Base-by-base conservation (phyloP, 35 echinoderm and acorn worm genomes). In the Ophiothrix spiculata region DNA sequence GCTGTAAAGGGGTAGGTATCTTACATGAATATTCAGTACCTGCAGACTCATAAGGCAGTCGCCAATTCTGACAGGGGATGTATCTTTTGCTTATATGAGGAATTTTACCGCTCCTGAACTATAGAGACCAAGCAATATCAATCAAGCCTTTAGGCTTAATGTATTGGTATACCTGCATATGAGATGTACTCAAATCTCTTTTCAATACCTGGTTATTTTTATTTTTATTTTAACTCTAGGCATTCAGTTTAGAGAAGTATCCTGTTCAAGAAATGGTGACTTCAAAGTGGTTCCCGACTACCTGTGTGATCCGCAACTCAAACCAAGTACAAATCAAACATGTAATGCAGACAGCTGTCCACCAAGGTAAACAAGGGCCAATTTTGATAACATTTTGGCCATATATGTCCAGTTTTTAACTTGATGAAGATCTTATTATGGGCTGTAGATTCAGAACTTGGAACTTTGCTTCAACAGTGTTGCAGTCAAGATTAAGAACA, bases 11-110 rank as follows among this genome's bases (percentile, higher is more conserved):
- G n/a, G n/a, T n/a, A 37, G 94, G 94, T 28, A 85, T 97, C 38
- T 15, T 69, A 35, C 90, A 97, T 81, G 84, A 89, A 34, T 97
- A 93, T 64, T 93, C 79, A 39, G 87, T 97, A 40, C 94, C 90
- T 10, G 38, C 40, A 32, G 83, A 74, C 54, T 56, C 64, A n/a
- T 56, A 74, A 85, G 33, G 45, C 56, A 39, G 85, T 41, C 79
- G 29, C 60, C 60, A 79, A 83, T 56, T 41, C 86, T 15, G 90
- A 83, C 33, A 84, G 79, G 64, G 90, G 38, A 25, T 97, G 94
- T 90, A 90, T 78, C 31, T 81, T 79, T 69, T 80, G 80, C 1
- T 69, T 83, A 31, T 97, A 86, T 75, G 79, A 74, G 40, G 79
- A 92, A 36, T 97, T 90, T 54, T 75, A 86, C 13, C 35, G 25